Conservation (phyloP, 2,113 vertebrate genomes). For the Neogale vison region DNA sequence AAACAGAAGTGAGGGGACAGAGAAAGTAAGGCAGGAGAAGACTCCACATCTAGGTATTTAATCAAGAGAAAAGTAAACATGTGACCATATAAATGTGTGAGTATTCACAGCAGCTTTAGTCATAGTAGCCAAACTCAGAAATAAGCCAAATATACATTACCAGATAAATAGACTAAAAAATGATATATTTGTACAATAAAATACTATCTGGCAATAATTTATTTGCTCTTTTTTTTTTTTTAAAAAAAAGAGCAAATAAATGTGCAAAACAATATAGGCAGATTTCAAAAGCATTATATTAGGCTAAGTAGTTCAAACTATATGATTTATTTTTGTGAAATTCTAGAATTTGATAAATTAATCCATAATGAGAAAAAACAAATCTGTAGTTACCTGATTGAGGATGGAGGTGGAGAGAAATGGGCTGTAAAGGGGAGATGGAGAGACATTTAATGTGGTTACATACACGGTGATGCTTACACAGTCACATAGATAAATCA, state of each 20-base stretch:
- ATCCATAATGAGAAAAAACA: background rate
- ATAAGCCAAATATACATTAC: background rate
- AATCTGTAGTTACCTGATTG: background rate
- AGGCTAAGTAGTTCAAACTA: background rate
- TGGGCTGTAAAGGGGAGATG: background rate
- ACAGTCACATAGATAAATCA: accelerated
- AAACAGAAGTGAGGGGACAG: background rate
- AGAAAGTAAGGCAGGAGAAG: background rate
- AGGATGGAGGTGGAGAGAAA: background rate
- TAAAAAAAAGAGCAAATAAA: background rate
- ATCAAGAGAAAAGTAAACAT: background rate
- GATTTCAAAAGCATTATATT: background rate
- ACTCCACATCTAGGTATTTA: background rate
- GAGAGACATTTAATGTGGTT: background rate
- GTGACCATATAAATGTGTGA: background rate
- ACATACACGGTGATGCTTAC: accelerated
- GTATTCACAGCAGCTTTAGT: background rate
- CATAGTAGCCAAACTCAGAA: background rate
- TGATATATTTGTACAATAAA: background rate
- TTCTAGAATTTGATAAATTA: background rate
- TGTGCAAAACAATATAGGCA: background rate
- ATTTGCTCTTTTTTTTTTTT: too few relatives aligned
- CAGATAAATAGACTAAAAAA: background rate
- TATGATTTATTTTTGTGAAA: background rate
- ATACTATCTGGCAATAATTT: background rate